Evolutionary conservation across 64 coral and sea anemone species (phyloP).

Genomic region (Actinia equina): DNA sequence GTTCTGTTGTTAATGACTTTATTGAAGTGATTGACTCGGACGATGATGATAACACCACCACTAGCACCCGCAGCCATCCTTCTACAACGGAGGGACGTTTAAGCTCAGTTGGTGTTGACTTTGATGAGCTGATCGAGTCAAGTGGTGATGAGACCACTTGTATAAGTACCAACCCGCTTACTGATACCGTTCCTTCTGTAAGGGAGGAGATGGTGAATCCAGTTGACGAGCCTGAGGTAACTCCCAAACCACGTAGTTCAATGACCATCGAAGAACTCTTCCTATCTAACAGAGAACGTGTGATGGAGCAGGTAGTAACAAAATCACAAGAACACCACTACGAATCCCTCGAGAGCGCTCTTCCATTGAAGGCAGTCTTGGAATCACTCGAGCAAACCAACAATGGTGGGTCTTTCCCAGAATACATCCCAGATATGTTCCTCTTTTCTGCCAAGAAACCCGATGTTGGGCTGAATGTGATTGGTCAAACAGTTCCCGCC

Average conservation of each 20-base stretch:
- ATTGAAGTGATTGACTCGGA: too few species aligned
- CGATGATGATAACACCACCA: too few species aligned
- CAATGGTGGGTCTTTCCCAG: neutral
- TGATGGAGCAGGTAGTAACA: neutral
- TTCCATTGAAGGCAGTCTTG: neutral
- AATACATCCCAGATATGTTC: constrained; percentile 3
- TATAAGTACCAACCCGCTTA: neutral
- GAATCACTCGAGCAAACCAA: neutral
- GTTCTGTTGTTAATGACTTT: too few species aligned
- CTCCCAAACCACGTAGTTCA: neutral
- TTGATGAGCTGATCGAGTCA: neutral
- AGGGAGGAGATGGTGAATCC: neutral
- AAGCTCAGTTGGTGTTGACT: neutral
- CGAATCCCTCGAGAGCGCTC: neutral
- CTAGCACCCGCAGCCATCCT: too few species aligned
- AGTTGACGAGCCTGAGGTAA: neutral
- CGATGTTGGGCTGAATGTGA: neutral
- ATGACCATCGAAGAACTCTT: neutral
- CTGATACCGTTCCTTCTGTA: neutral
- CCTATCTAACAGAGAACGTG: neutral
- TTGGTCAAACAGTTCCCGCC: neutral
- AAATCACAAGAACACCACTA: neutral
- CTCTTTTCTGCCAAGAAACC: neutral
- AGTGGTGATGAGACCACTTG: neutral
- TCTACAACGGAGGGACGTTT: too few species aligned